phyloP scores from a whole-genome alignment of 2,888 invertebrate genomes.

The Drosophila nigricruria region DNA sequence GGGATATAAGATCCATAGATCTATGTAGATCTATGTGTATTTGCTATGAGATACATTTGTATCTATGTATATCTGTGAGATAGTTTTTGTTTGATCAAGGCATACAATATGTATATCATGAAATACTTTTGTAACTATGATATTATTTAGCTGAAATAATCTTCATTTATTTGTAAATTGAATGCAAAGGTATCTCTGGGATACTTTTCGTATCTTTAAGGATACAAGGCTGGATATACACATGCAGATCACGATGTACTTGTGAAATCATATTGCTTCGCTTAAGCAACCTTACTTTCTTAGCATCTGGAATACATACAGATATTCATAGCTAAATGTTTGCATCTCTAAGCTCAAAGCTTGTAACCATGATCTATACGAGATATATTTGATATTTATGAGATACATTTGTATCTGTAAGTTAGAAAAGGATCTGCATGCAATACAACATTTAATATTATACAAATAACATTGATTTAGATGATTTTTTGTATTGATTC shows the following conservation, averaged over 20 bases:
- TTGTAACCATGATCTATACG: too few species aligned
- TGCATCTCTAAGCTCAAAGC: too few species aligned
- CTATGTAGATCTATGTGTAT: neutral
- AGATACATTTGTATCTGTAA: neutral
- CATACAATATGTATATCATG: neutral
- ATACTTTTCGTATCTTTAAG: neutral
- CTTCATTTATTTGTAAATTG: neutral
- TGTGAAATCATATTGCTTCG: too few species aligned
- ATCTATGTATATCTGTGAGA: neutral
- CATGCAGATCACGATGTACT: too few species aligned
- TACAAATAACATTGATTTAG: too few species aligned
- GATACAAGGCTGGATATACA: neutral
- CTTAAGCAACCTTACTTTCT: too few species aligned
- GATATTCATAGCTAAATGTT: too few species aligned
- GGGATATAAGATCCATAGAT: neutral
- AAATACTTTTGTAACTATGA: conserved; percentile 4
- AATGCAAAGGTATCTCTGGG: neutral
- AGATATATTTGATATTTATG: too few species aligned
- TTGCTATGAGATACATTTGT: neutral
- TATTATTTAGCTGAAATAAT: neutral
- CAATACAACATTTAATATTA: too few species aligned
- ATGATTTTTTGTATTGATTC: too few species aligned
- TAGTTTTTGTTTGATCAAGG: neutral
- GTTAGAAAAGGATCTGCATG: too few species aligned
- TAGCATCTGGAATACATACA: too few species aligned